Evolutionary conservation across 2,797 vertebrate genomes (phyloP).

Genomic region (Luscinia megarhynchos): DNA sequence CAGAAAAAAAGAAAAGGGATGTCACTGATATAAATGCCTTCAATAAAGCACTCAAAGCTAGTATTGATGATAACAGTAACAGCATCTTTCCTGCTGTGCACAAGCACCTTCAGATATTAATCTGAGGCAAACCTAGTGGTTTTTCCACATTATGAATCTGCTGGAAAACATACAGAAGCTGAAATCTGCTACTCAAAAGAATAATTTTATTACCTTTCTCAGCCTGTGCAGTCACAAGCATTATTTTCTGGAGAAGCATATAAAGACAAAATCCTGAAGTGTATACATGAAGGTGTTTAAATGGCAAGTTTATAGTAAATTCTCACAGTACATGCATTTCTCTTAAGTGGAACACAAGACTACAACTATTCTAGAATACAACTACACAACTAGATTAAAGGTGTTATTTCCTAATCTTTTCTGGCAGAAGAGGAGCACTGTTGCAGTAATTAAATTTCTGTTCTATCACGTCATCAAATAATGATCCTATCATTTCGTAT

Average conservation of each 20-base stretch:
- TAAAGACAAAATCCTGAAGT: neutral
- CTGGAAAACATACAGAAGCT: neutral
- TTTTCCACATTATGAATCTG: neutral
- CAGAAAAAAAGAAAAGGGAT: neutral
- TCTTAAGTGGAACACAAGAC: neutral
- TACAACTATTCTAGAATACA: neutral
- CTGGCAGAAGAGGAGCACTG: neutral
- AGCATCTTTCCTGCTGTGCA: neutral
- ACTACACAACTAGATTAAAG: neutral
- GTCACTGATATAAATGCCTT: neutral
- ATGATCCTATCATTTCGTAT: constrained; percentile 20
- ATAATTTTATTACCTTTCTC: neutral
- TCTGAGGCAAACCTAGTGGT: neutral
- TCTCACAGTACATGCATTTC: neutral
- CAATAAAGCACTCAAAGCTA: neutral
- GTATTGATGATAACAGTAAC: neutral
- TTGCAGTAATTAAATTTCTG: neutral
- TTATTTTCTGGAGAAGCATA: neutral
- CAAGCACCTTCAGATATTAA: neutral
- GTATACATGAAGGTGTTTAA: neutral
- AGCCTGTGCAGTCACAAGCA: neutral
- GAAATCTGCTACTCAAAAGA: neutral
- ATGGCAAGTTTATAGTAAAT: neutral
- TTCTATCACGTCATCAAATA: constrained; percentile 42
- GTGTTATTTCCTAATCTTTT: neutral